A percentile compares a stretch with the other conserved stretches of the same genome.
Conservation (phyloP, 2,113 vertebrate species). For the Anas platyrhynchos region DNA sequence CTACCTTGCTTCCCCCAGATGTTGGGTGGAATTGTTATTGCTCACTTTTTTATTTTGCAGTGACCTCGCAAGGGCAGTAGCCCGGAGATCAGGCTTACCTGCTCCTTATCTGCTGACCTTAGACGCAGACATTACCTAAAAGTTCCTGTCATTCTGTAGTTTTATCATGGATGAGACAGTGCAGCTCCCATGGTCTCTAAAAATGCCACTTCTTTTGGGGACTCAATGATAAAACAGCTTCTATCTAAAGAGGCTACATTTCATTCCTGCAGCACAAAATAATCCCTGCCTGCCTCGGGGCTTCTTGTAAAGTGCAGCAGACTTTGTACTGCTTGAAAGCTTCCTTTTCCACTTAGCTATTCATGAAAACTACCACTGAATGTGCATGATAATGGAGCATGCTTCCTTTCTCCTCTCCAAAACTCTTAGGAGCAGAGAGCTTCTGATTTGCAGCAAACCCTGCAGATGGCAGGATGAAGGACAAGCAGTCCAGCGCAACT, state of each 20-base stretch:
- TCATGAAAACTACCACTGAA: neutral
- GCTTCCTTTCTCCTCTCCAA: neutral
- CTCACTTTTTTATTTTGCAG: neutral
- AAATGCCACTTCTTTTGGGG: neutral
- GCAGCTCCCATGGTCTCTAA: neutral
- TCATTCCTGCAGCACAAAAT: neutral
- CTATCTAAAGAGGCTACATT: neutral
- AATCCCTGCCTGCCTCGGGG: neutral
- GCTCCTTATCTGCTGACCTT: neutral
- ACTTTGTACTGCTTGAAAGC: neutral
- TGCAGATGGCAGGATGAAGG: neutral
- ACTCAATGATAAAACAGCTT: neutral
- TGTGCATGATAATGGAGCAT: neutral
- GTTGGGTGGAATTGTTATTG: neutral
- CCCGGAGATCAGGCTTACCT: neutral
- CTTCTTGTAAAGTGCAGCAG: neutral
- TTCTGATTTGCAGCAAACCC: neutral
- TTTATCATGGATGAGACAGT: neutral
- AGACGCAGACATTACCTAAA: neutral
- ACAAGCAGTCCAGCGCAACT: neutral
- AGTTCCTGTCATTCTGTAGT: neutral
- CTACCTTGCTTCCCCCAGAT: neutral
- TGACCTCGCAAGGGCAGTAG: neutral
- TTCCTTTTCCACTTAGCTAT: slow-evolving; percentile 2
- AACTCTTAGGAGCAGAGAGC: neutral